Evolutionary conservation across 1,140 invertebrate species (phyloP).

Genomic region (Formica exsecta): DNA sequence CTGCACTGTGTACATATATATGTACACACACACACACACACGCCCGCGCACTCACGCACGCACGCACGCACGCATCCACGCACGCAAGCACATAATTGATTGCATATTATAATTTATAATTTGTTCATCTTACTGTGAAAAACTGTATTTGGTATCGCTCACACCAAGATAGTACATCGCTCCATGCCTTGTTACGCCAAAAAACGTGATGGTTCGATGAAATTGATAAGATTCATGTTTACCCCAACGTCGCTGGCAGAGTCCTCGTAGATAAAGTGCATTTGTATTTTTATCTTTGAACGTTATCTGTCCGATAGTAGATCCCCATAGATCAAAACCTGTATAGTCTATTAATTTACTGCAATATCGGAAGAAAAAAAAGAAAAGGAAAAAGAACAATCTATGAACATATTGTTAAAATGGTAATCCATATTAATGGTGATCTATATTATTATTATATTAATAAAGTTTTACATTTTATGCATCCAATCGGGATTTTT

Average conservation of each 20-base stretch:
- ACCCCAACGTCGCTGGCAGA: conserved; percentile 86
- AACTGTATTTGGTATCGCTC: conserved; percentile 81
- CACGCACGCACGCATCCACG: too few relatives aligned
- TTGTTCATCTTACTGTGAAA: conserved; percentile 84
- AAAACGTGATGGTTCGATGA: conserved; percentile 79
- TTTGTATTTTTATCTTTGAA: conserved; percentile 77
- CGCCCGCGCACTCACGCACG: too few relatives aligned
- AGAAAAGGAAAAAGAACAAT: neutral
- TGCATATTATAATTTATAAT: neutral
- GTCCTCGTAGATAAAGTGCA: conserved; percentile 85
- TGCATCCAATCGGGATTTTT: conserved; percentile 82
- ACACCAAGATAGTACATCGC: conserved; percentile 83
- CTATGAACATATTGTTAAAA: neutral
- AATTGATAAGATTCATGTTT: conserved; percentile 72
- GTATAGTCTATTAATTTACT: conserved; percentile 75
- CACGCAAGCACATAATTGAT: neutral
- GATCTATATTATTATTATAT: neutral
- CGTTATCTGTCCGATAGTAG: conserved; percentile 83
- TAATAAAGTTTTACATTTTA: conserved; percentile 76
- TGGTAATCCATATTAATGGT: neutral
- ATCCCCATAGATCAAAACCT: conserved; percentile 87
- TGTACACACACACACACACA: too few relatives aligned
- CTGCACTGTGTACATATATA: too few relatives aligned
- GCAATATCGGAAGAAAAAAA: conserved; percentile 45
- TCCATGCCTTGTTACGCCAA: conserved; percentile 82